A percentile compares a stretch with the other conserved stretches of the same genome.
Evolutionary conservation across 2,113 vertebrate species (phyloP).

Genomic region (Naja naja): DNA sequence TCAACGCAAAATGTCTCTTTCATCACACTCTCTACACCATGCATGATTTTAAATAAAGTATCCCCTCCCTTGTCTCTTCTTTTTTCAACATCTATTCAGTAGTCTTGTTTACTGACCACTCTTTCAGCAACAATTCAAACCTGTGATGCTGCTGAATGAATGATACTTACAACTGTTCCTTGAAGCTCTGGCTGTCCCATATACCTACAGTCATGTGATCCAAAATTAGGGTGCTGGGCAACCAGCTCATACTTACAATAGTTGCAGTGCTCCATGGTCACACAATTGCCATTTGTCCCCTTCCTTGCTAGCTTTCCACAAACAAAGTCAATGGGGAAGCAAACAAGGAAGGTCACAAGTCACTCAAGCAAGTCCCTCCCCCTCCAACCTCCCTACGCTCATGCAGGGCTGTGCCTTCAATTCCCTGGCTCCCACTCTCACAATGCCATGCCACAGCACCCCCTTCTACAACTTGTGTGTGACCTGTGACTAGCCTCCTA

Average conservation of each 20-base stretch:
- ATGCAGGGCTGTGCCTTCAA: not conserved
- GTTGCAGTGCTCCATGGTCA: not conserved
- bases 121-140: not conserved
- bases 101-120: not conserved
- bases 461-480: not conserved
- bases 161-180: not conserved
- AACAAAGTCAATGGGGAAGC: not conserved
- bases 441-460: not conserved
- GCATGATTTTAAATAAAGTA: not conserved
- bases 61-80: not conserved
- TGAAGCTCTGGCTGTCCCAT: not conserved
- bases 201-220: not conserved
- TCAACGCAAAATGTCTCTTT: not conserved
- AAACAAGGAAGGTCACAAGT: not conserved
- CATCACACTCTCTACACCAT: not conserved
- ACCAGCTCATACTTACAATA: not conserved
- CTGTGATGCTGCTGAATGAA: not conserved
- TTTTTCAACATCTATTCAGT: not conserved
- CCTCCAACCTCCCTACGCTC: not conserved
- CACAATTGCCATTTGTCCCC: not conserved
- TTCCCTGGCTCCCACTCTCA: not conserved
- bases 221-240: not conserved
- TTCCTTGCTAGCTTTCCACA: not conserved
- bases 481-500: not conserved
- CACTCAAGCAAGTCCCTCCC: not conserved